phyloP scores from a whole-genome alignment of 2,888 invertebrate genomes.

The Deilephila porcellus region DNA sequence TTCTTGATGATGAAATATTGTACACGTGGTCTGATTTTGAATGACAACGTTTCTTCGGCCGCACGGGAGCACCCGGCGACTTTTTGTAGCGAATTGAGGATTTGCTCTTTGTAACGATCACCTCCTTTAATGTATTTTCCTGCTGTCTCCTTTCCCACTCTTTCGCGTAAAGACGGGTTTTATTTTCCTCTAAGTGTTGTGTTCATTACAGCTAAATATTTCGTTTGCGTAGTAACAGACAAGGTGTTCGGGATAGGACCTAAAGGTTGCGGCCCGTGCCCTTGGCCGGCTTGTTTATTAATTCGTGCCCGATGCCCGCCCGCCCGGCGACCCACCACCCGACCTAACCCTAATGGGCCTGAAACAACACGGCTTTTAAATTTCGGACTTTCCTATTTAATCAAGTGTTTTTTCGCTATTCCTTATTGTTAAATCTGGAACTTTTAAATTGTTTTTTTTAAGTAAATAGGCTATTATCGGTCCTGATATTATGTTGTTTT shows the following conservation, averaged over 20 bases:
- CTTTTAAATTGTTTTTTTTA: constrained; percentile 5
- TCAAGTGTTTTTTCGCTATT: constrained; percentile 65
- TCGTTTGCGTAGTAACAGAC: constrained; percentile 48
- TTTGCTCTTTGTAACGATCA: constrained; percentile 68
- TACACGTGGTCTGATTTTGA: constrained; percentile 90
- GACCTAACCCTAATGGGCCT: constrained; percentile 76
- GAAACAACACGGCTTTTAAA: constrained; percentile 77
- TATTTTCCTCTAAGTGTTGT: not conserved
- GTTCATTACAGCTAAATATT: not conserved
- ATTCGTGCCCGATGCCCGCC: constrained; percentile 74
- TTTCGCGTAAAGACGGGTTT: not conserved
- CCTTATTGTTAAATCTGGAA: constrained; percentile 51
- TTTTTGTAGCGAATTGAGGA: constrained; percentile 77
- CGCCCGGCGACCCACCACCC: constrained; percentile 62
- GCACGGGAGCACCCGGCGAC: constrained; percentile 74
- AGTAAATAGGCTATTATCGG: not conserved
- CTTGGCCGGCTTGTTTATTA: constrained; percentile 82
- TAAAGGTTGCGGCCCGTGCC: constrained; percentile 67
- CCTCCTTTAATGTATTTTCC: constrained; percentile 57
- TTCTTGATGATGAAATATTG: constrained; percentile 89
- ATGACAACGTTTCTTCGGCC: constrained; percentile 87
- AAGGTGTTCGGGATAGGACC: constrained; percentile 63
- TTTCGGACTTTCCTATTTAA: constrained; percentile 70
- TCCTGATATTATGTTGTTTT: not conserved
- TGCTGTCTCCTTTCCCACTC: constrained; percentile 13